Percentiles rank a stretch among this genome's conserved stretches.
phyloP scores from a whole-genome alignment of 2,888 invertebrate genomes.

The Xanthia togata region DNA sequence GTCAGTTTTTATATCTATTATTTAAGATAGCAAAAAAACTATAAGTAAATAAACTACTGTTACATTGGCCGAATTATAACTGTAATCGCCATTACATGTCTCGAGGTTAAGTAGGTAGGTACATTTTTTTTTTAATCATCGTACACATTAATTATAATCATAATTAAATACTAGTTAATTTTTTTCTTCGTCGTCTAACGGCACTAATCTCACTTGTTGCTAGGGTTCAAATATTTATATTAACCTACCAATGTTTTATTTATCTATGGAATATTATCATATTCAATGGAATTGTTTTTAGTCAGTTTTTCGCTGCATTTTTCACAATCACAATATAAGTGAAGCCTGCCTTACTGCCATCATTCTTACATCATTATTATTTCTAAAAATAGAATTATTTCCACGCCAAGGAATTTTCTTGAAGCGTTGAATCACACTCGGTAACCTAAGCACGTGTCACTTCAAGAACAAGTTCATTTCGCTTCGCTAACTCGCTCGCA shows the following conservation, averaged over 20 bases:
- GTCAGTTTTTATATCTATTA: conserved; percentile 6
- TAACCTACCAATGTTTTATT: background rate
- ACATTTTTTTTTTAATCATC: background rate
- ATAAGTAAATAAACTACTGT: conserved; percentile 28
- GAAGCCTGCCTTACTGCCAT: conserved; percentile 7
- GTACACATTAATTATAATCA: background rate
- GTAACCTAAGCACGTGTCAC: conserved; percentile 56
- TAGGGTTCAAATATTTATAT: background rate
- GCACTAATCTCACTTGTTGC: too few relatives aligned
- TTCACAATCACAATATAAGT: conserved; percentile 8
- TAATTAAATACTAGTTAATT: conserved; percentile 1
- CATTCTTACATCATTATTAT: conserved; percentile 32
- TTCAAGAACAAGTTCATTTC: conserved; percentile 54
- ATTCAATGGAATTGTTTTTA: background rate
- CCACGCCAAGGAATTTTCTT: conserved; percentile 50
- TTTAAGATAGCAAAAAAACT: conserved; percentile 27
- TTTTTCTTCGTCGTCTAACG: background rate
- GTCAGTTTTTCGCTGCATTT: conserved; percentile 3
- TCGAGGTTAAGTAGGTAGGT: background rate
- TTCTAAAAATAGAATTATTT: conserved; percentile 44
- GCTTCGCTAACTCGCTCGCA: conserved; percentile 31
- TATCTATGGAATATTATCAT: background rate
- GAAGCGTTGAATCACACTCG: conserved; percentile 35
- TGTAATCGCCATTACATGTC: conserved; percentile 34
- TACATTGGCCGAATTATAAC: conserved; percentile 43